A percentile compares a stretch with the other conserved stretches of the same genome.
Evolutionary conservation across 2,797 vertebrate species (phyloP).

Genomic region (Sorex maritimensis): DNA sequence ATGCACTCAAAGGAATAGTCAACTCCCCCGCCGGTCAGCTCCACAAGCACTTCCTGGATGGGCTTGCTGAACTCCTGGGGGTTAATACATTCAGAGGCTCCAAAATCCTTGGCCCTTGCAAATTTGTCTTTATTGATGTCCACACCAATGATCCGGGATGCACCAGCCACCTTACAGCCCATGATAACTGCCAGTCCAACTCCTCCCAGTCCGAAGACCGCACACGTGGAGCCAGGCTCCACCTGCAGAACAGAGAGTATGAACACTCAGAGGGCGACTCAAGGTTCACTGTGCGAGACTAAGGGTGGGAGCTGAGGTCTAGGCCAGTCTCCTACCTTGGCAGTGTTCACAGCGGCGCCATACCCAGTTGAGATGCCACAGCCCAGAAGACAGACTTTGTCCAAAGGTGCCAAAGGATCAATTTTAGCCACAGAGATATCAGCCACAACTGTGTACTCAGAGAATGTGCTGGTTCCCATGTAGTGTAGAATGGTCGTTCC

Average conservation of each 20-base stretch:
- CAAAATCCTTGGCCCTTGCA: constrained; percentile 94
- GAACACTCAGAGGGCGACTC: not conserved
- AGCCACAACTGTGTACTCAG: constrained; percentile 97
- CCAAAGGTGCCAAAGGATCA: constrained; percentile 94
- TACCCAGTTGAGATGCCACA: constrained; percentile 98
- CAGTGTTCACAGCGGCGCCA: constrained; percentile 96
- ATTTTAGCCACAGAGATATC: constrained; percentile 98
- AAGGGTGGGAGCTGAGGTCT: not conserved
- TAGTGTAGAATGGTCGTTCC: constrained; percentile 97
- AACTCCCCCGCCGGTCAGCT: constrained; percentile 96
- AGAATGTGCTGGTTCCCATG: constrained; percentile 99
- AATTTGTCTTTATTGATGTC: constrained; percentile 96
- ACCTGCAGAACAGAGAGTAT: constrained; percentile 91
- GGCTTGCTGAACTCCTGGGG: constrained; percentile 94
- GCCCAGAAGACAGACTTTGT: constrained; percentile 98
- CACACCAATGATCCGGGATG: constrained; percentile 95
- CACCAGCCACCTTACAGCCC: constrained; percentile 96
- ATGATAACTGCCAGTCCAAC: constrained; percentile 97
- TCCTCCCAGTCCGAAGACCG: constrained; percentile 96
- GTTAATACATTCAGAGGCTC: constrained; percentile 96
- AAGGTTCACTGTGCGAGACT: not conserved
- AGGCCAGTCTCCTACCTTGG: constrained; percentile 92
- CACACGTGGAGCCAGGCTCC: constrained; percentile 95
- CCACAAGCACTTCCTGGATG: constrained; percentile 93
- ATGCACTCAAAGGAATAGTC: constrained; percentile 97